Conservation (phyloP, 2,113 vertebrate genomes). For the Perognathus longimembris region DNA sequence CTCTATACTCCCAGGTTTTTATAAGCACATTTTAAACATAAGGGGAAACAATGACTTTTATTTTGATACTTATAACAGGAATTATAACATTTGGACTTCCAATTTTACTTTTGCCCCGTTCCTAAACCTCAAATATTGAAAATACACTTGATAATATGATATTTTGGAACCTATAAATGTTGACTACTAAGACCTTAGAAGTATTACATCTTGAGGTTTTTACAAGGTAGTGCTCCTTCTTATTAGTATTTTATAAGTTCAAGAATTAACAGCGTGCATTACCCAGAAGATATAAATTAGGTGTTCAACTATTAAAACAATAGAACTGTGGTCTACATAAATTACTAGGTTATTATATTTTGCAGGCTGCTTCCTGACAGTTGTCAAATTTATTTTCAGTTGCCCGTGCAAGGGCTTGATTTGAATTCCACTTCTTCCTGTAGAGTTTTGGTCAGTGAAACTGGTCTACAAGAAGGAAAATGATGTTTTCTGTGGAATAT, state of each 20-base stretch:
- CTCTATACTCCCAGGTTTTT: background rate
- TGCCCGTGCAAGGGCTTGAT: background rate
- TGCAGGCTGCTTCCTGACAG: background rate
- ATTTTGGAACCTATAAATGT: background rate
- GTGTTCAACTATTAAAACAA: slow-evolving; percentile 38
- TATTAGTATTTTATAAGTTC: slow-evolving; percentile 11
- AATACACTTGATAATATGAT: background rate
- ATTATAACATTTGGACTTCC: background rate
- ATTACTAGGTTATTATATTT: slow-evolving; percentile 40
- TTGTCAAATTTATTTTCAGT: background rate
- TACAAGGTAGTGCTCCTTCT: background rate
- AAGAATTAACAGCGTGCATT: slow-evolving; percentile 19
- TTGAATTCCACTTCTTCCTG: background rate
- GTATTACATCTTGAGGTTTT: background rate
- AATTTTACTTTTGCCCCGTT: background rate
- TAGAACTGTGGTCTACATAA: background rate
- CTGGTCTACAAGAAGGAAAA: background rate
- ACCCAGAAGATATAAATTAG: slow-evolving; percentile 7
- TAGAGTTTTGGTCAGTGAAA: background rate
- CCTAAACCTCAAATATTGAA: background rate
- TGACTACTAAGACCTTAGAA: background rate
- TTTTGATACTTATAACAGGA: background rate
- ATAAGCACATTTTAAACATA: background rate
- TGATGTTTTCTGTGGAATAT: background rate
- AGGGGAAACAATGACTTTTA: background rate